These are phyloP conservation scores for Phrynocephalus forsythii DNA, from an alignment of 2,797 vertebrate genomes.

Conservation along the genomic window DNA sequence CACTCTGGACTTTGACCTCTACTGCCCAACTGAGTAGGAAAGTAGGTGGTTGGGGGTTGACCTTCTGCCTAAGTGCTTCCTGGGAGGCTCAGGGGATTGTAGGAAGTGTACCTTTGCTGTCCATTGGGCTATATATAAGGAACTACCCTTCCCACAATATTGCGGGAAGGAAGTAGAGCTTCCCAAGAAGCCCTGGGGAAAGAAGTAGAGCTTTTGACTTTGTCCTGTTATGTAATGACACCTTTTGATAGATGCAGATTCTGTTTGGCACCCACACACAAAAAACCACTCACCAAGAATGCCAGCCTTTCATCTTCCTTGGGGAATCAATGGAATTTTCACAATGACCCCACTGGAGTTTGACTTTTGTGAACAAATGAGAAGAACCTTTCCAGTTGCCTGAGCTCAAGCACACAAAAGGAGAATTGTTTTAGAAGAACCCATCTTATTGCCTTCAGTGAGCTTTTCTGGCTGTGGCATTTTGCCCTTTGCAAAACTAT, in stretches of 20 bases:
- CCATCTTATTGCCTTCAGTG: slow-evolving; percentile 13
- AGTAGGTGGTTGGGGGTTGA: too few species aligned
- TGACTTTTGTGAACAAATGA: neutral
- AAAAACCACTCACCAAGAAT: neutral
- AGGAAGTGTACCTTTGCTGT: too few species aligned
- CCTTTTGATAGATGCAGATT: neutral
- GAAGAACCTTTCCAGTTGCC: neutral
- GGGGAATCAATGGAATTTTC: slow-evolving; percentile 5
- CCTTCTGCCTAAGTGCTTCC: too few species aligned
- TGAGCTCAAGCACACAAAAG: neutral
- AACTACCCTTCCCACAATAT: too few species aligned
- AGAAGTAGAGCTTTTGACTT: too few species aligned
- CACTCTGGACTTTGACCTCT: too few species aligned
- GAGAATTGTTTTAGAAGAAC: slow-evolving; percentile 32
- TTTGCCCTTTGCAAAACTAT: neutral
- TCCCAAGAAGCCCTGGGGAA: too few species aligned
- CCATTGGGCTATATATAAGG: too few species aligned
- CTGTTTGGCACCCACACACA: neutral
- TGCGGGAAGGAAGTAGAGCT: too few species aligned
- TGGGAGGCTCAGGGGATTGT: too few species aligned
- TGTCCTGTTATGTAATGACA: neutral
- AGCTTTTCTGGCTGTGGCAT: neutral
- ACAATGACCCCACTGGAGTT: neutral
- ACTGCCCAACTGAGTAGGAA: too few species aligned
- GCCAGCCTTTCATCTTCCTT: neutral